Conservation (phyloP, 2,113 vertebrate species). For the Aptenodytes patagonicus region DNA sequence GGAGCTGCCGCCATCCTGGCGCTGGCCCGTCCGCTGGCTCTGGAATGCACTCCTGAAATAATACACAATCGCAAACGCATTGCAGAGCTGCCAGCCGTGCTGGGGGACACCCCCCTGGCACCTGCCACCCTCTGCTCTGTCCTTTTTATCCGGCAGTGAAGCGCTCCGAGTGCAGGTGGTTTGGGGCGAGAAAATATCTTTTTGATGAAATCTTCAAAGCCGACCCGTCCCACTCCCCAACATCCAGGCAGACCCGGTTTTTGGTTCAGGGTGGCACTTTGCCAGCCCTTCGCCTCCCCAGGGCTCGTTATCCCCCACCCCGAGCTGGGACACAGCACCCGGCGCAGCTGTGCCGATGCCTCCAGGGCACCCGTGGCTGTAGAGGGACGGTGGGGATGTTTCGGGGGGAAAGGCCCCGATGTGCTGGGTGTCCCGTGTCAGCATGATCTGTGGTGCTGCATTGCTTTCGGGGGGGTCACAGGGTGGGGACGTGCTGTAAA, state of each 20-base stretch:
- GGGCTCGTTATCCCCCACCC: not conserved
- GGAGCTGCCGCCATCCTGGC: fast-evolving
- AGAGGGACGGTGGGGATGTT: not conserved
- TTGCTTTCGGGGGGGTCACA: not conserved
- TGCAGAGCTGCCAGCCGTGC: not conserved
- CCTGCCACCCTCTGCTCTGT: slow-evolving; percentile 24
- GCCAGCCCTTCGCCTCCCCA: not conserved
- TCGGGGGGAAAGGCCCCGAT: not conserved
- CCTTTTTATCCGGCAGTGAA: slow-evolving; percentile 47
- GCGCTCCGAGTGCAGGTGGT: not conserved
- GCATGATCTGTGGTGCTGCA: not conserved
- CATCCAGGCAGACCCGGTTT: not conserved
- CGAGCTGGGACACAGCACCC: not conserved
- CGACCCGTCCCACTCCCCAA: not conserved
- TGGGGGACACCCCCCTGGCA: not conserved
- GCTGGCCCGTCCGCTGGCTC: not conserved
- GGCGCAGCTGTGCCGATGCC: not conserved
- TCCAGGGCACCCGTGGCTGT: not conserved
- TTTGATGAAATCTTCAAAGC: not conserved
- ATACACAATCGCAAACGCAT: not conserved
- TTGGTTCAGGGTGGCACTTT: not conserved
- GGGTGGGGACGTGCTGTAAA: not conserved
- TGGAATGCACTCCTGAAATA: slow-evolving; percentile 66
- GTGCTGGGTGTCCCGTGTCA: not conserved
- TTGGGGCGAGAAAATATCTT: not conserved